Percentiles rank a stretch among this genome's conserved stretches.
phyloP scores from a whole-genome alignment of 2,797 vertebrate species.

The Phoeniculus purpureus region DNA sequence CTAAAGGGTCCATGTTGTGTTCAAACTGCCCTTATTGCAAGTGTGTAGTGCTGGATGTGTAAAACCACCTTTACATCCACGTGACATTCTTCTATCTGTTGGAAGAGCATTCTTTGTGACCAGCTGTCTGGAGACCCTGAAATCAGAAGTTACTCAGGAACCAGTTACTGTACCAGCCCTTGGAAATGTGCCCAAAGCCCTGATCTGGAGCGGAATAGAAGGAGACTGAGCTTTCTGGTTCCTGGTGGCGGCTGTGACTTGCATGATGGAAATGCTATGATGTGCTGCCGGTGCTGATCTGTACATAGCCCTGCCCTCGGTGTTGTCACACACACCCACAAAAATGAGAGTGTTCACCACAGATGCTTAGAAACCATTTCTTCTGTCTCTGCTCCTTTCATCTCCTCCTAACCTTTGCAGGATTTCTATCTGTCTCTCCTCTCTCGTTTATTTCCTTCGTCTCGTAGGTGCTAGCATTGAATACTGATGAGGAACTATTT shows the following conservation, averaged over 20 bases:
- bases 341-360: fast-evolving
- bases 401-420: slow-evolving; percentile 5
- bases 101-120: background rate
- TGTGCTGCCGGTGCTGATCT: background rate
- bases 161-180: fast-evolving
- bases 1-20: fast-evolving
- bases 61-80: fast-evolving
- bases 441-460: slow-evolving; percentile 55
- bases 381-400: background rate
- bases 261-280: background rate
- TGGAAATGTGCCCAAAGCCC: background rate
- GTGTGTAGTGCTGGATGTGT: background rate
- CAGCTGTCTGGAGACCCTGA: background rate
- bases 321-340: fast-evolving
- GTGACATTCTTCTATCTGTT: background rate
- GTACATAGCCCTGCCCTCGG: background rate
- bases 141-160: fast-evolving
- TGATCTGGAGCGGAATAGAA: fast-evolving
- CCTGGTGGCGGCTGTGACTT: fast-evolving
- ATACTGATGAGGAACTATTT: slow-evolving; percentile 69
- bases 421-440: background rate
- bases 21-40: fast-evolving
- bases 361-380: background rate
- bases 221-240: background rate
- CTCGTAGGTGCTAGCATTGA: background rate